These are phyloP conservation scores for Lepidocyrtinus sp. DNA, from an alignment of 2,888 invertebrate species.

Conservation along the genomic window DNA sequence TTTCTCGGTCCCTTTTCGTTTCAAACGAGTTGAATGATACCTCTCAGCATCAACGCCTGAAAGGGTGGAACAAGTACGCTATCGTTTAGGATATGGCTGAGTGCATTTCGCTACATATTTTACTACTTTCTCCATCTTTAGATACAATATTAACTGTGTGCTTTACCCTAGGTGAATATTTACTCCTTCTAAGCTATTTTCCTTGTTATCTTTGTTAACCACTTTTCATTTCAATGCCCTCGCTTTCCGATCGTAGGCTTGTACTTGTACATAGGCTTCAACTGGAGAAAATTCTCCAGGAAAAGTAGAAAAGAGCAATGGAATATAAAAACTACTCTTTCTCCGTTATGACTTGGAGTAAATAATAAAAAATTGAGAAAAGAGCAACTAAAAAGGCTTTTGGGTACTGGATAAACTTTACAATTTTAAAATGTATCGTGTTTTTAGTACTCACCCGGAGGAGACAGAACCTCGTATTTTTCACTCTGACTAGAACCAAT, in stretches of 20 bases:
- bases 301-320: constrained; percentile 17
- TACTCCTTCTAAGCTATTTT: constrained; percentile 25
- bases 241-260: too few relatives aligned
- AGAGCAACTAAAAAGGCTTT: constrained; percentile 20
- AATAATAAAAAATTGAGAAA: constrained; percentile 2
- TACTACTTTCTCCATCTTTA: constrained; percentile 14
- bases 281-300: constrained; percentile 1
- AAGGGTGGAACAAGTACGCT: not conserved
- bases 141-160: constrained; percentile 2
- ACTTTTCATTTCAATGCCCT: constrained; percentile 18
- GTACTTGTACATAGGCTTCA: too few relatives aligned
- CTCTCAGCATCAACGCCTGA: too few relatives aligned
- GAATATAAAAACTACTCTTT: constrained; percentile 1
- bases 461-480: constrained; percentile 69
- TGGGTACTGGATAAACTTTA: constrained; percentile 2
- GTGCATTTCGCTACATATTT: constrained; percentile 8
- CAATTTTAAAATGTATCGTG: constrained; percentile 7
- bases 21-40: too few relatives aligned
- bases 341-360: not conserved
- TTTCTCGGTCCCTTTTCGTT: too few relatives aligned
- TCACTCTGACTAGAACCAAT: constrained; percentile 70
- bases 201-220: constrained; percentile 21
- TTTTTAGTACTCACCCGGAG: constrained; percentile 62
- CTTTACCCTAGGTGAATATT: constrained; percentile 11
- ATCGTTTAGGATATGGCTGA: constrained; percentile 7